Evolutionary conservation across 2,888 invertebrate genomes (phyloP), one percentile per base, ranked within the genome.

Genomic region (Andrena trimmerana): DNA sequence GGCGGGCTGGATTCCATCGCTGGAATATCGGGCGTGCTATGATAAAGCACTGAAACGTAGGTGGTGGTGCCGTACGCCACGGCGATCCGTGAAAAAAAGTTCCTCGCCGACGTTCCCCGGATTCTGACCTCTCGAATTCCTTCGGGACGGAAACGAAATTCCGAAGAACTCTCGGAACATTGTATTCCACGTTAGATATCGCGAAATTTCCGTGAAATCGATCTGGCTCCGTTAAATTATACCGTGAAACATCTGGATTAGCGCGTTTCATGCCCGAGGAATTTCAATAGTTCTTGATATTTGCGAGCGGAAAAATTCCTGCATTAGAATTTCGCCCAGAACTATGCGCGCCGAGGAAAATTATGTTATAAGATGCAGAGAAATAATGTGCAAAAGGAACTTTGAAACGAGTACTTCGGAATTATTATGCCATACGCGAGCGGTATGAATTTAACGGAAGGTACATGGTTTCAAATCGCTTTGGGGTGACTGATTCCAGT

Each of bases 91-190:
- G 72, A 66, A 83, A 84, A 63, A 88, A 88, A 83, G 68, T 87
- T 84, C 48, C 62, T 68, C 62, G 52, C 60, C 78, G 76, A 70
- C 88, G 83, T 83, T 86, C 83, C 74, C 62, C 57, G 69, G 77
- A 85, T 83, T 85, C 74, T 81, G 77, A 81, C 86, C 84, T 76
- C 69, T 57, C 78, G 79, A 87, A 89, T 88, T 85, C 88, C 88
- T 78, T 77, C 74, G 74, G 84, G 77, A 72, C 60, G 67, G 68
- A 80, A 84, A 54, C 66, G 62, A 87, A 85, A 88, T 89, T 88
- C 86, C 86, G 59, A 83, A 84, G 83, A 78, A 84, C 78, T 73
- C 50, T 63, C 57, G 73, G 67, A 77, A 81, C 82, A 74, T 65
- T 33, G 62, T 76, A n/a, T 42, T 60, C 54, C 59, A 7, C 69